Conservation (phyloP, 1,140 invertebrate species). For the Drepana arcuata region DNA sequence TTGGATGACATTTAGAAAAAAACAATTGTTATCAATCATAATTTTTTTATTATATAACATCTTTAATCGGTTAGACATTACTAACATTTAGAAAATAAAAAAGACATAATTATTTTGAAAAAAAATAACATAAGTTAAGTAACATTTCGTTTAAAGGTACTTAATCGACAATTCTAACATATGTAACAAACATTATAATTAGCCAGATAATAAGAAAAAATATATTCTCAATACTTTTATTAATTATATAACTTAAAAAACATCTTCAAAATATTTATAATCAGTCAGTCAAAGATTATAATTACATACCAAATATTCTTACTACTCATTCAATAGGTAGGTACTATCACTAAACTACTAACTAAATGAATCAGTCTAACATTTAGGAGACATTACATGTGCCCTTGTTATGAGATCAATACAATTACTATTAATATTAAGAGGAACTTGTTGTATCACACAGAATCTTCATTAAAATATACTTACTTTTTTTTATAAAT, state of each 20-base stretch:
- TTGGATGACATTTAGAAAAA: not conserved
- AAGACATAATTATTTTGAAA: not conserved
- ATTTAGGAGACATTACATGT: not conserved
- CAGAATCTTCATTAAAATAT: not conserved
- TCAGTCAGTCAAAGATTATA: too few relatives aligned
- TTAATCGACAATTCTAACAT: constrained; percentile 1
- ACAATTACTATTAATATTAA: not conserved
- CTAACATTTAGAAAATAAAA: not conserved
- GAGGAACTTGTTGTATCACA: not conserved
- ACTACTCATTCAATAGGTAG: too few relatives aligned
- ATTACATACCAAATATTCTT: too few relatives aligned
- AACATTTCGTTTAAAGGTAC: not conserved
- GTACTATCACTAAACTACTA: too few relatives aligned
- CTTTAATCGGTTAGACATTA: not conserved
- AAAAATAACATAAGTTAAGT: not conserved
- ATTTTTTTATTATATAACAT: not conserved
- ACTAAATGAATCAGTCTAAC: too few relatives aligned
- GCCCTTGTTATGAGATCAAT: not conserved
- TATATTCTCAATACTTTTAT: too few relatives aligned
- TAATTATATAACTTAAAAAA: not conserved
- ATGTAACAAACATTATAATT: constrained; percentile 3
- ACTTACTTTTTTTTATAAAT: not conserved
- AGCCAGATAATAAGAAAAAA: too few relatives aligned
- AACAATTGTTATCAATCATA: not conserved
- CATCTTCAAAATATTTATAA: too few relatives aligned